Percentiles rank a stretch among this genome's conserved stretches.
These are phyloP conservation scores for Drosophila oshimai DNA, from an alignment of 1,140 invertebrate species.

Conservation along the genomic window DNA sequence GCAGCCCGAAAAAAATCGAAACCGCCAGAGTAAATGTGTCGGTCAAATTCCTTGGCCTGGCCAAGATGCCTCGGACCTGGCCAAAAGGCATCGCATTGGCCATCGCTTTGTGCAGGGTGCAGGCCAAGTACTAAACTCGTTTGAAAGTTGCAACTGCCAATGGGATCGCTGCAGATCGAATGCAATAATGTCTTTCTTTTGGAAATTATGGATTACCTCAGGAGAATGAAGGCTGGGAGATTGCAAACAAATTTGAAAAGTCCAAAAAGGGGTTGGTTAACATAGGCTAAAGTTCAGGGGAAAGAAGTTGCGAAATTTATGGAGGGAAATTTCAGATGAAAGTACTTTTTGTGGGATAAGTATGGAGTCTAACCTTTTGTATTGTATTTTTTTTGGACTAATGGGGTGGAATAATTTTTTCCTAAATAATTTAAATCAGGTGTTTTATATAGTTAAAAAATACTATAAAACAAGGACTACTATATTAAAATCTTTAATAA, in stretches of 20 bases:
- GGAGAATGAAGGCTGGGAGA: conserved; percentile 35
- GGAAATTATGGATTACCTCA: conserved; percentile 60
- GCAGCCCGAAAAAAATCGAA: conserved; percentile 27
- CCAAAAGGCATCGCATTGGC: conserved; percentile 26
- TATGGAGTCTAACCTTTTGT: too few species aligned
- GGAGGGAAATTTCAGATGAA: background rate
- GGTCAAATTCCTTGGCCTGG: conserved; percentile 58
- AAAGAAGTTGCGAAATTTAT: background rate
- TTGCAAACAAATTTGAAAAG: conserved; percentile 11
- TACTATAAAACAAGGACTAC: too few species aligned
- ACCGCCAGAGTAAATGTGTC: conserved; percentile 46
- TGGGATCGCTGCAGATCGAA: background rate
- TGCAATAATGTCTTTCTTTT: conserved; percentile 41
- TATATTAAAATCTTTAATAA: too few species aligned
- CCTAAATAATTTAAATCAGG: too few species aligned
- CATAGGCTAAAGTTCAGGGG: conserved; percentile 13
- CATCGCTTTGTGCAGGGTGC: conserved; percentile 4
- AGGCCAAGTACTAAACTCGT: conserved; percentile 70
- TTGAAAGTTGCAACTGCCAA: conserved; percentile 72
- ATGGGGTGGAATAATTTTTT: background rate
- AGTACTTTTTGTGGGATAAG: background rate
- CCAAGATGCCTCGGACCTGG: conserved; percentile 35
- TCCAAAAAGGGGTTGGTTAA: background rate
- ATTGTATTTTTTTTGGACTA: too few species aligned
- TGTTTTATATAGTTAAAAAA: too few species aligned